Base-by-base conservation (phyloP, 2,888 invertebrate species). In the Rugalucina vietnamica region DNA sequence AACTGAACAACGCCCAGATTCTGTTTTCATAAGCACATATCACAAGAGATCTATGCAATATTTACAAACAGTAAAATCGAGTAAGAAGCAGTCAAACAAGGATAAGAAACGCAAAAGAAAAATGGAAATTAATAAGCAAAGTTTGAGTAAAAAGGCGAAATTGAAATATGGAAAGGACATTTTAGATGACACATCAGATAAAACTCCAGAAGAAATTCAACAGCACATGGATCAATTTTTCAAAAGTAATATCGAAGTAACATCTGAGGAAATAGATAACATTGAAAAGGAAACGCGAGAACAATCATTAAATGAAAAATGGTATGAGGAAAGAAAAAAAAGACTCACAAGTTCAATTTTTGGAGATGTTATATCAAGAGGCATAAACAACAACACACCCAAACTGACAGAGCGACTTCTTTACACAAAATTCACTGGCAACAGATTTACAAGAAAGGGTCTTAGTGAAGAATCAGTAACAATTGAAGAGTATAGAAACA, bases 321-420 rank as follows among this genome's bases (percentile, higher is more conserved):
- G 70, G 78, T 27, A 54, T 36, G n/a, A 14, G 18, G 78, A 78
- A 78, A 54, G 78, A 54, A 78, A 43, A 21, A 69, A 65, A 69
- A 65, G 76, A 29, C 18, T 76, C 18, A 76, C 76, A 27, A 76
- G 76, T 43, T 76, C 76, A 24, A 29, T 43, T 29, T 65, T 76
- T 76, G 76, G 76, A 29, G 69, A 76, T 27, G 43, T 76, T 21
- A 70, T 76, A 10, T 21, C 29, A 27, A 0, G 76, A 43, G 34
- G 39, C 29, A 14, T 27, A 1, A 65, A 65, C 1, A 76, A 76
- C 49, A 69, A 69, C 43, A 27, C 27, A 24, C 37, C 43, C 18
- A 18, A 12, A 1, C 37, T 76, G 24, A 29, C 49, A 36, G 37
- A 60, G 29, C 37, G 32, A 18, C n/a, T 65, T 8, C 29, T 76